These are phyloP conservation scores for Ptychadena robeensis DNA, from an alignment of 2,797 vertebrate genomes.

Conservation along the genomic window DNA sequence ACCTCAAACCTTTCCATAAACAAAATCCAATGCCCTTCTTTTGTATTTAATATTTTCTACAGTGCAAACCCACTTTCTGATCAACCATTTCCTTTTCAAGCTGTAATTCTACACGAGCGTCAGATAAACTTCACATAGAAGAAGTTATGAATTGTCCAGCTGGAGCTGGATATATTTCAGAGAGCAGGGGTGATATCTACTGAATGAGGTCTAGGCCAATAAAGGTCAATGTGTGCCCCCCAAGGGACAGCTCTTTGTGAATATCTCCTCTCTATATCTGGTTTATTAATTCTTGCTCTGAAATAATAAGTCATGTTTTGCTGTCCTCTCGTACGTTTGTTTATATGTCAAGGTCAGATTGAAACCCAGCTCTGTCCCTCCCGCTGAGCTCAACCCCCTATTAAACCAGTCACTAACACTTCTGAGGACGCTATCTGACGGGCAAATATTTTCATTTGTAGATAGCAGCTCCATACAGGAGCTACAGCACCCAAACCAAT, in stretches of 20 bases:
- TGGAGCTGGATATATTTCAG: slow-evolving; percentile 54
- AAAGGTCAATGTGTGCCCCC: slow-evolving; percentile 48
- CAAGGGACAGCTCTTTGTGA: slow-evolving; percentile 41
- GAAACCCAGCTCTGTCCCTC: slow-evolving; percentile 56
- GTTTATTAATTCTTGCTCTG: slow-evolving; percentile 61
- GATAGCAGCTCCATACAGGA: slow-evolving; percentile 30
- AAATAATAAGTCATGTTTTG: slow-evolving; percentile 60
- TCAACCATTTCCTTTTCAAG: not conserved
- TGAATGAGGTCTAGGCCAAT: slow-evolving; percentile 30
- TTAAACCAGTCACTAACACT: slow-evolving; percentile 38
- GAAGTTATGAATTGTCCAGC: slow-evolving; percentile 37
- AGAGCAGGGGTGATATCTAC: slow-evolving; percentile 59
- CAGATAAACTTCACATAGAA: slow-evolving; percentile 35
- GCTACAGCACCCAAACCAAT: slow-evolving; percentile 14
- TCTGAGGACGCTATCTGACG: slow-evolving; percentile 48
- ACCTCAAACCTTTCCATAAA: not conserved
- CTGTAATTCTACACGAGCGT: slow-evolving; percentile 21
- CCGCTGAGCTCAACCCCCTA: slow-evolving; percentile 48
- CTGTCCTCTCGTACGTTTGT: slow-evolving; percentile 55
- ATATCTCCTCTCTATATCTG: slow-evolving; percentile 57
- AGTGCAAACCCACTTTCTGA: not conserved
- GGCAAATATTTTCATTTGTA: slow-evolving; percentile 55
- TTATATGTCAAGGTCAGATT: slow-evolving; percentile 61
- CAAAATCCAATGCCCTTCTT: not conserved
- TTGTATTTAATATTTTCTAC: not conserved